Conservation (phyloP, 2,797 vertebrate species). For the Meda fulgida region DNA sequence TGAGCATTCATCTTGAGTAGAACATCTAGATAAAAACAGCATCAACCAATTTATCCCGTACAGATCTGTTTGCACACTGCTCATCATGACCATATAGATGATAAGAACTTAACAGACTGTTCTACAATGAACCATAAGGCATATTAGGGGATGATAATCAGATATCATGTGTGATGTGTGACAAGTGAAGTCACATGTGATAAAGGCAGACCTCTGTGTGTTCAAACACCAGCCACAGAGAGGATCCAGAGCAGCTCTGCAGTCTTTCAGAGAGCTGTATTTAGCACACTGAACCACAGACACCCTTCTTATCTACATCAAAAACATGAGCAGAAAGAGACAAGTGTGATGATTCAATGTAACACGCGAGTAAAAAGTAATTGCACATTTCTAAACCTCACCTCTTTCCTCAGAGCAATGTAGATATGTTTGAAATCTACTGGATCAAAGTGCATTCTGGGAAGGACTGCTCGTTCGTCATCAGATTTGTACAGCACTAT, state of each 20-base stretch:
- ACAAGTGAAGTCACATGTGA: background rate
- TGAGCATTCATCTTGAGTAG: slow-evolving; percentile 65
- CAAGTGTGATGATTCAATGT: background rate
- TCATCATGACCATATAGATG: background rate
- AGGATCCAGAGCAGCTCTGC: slow-evolving; percentile 73
- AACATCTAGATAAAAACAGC: slow-evolving; percentile 65
- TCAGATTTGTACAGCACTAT: slow-evolving; percentile 68
- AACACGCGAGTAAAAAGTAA: background rate
- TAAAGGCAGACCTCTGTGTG: slow-evolving; percentile 22
- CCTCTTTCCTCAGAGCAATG: slow-evolving; percentile 68
- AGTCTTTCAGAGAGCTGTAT: slow-evolving; percentile 55
- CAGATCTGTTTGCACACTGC: background rate
- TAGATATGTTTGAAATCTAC: slow-evolving; percentile 69
- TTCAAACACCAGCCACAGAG: slow-evolving; percentile 74
- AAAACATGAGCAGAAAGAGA: background rate
- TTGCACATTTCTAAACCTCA: slow-evolving; percentile 43
- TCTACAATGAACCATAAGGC: background rate
- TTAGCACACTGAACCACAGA: slow-evolving; percentile 65
- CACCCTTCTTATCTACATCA: slow-evolving; percentile 67
- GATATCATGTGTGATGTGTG: background rate
- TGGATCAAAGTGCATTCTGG: slow-evolving; percentile 69
- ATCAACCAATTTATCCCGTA: no score
- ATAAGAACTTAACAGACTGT: background rate
- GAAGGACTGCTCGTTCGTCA: slow-evolving; percentile 64
- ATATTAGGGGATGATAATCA: background rate